Evolutionary conservation across 2,113 vertebrate genomes (phyloP).

Genomic region (Pithys albifrons): DNA sequence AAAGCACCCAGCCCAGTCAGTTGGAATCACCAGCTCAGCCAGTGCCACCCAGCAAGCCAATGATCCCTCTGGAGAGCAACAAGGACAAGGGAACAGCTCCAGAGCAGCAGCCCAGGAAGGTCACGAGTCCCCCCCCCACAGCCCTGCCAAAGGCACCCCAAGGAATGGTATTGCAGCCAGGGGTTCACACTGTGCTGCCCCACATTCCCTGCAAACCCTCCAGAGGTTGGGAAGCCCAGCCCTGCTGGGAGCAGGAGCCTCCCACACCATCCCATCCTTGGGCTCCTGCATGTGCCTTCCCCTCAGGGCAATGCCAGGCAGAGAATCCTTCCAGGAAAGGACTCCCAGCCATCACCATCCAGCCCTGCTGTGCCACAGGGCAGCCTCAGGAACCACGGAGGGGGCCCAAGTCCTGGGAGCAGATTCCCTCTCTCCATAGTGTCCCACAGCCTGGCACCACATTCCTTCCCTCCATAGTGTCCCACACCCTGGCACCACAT

Average conservation of each 20-base stretch:
- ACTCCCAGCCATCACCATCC: neutral
- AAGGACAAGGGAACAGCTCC: neutral
- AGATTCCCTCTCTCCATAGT: neutral
- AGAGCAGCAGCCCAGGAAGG: neutral
- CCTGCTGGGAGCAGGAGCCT: neutral
- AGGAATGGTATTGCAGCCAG: neutral
- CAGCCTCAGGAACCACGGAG: neutral
- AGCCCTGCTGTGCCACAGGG: neutral
- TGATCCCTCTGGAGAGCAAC: neutral
- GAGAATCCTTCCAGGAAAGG: neutral
- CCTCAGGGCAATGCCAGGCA: neutral
- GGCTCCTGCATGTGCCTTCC: neutral
- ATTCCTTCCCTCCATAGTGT: neutral
- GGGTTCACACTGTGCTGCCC: neutral
- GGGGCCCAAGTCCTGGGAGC: too few species aligned
- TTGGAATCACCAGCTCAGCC: neutral
- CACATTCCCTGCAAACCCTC: neutral
- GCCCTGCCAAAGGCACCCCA: constrained; percentile 1
- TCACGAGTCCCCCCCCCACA: neutral
- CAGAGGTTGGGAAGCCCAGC: neutral
- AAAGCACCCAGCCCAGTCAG: neutral
- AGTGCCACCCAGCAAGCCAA: neutral
- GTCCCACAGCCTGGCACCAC: neutral
- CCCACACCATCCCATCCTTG: neutral
- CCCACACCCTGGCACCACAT: neutral